These are phyloP conservation scores for Lophius americanus DNA, from an alignment of 2,797 vertebrate genomes.

Conservation along the genomic window DNA sequence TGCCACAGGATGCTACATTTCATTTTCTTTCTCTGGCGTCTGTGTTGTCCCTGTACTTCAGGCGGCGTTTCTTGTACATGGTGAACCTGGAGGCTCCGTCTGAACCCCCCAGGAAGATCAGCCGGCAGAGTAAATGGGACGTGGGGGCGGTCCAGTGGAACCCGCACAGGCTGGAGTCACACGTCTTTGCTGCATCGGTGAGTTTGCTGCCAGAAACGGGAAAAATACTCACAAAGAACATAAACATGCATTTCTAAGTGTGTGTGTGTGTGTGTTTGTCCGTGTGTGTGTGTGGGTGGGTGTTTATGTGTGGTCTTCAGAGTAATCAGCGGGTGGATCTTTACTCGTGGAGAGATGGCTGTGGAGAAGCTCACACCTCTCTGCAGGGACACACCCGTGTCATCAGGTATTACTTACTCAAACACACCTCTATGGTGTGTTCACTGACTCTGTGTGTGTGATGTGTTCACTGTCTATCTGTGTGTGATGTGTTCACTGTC, in stretches of 20 bases:
- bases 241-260: background rate
- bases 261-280: conserved; percentile 1
- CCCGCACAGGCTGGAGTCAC: conserved; percentile 86
- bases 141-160: conserved; percentile 98
- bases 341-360: conserved; percentile 94
- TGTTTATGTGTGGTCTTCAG: conserved; percentile 80
- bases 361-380: conserved; percentile 89
- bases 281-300: background rate
- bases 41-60: conserved; percentile 50
- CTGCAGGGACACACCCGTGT: conserved; percentile 96
- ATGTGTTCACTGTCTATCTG: background rate
- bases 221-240: background rate
- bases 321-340: conserved; percentile 96
- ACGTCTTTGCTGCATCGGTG: conserved; percentile 95
- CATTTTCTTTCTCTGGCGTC: too few species aligned
- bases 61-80: conserved; percentile 93
- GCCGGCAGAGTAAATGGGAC: conserved; percentile 98
- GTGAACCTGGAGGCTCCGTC: conserved; percentile 92
- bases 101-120: conserved; percentile 90
- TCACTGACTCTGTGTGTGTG: background rate
- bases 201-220: conserved; percentile 45
- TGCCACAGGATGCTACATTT: too few species aligned
- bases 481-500: background rate
- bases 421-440: conserved; percentile 1
- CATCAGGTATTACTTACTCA: conserved; percentile 85